phyloP scores from a whole-genome alignment of 2,797 vertebrate species.

The Gallinago nigripennis region DNA sequence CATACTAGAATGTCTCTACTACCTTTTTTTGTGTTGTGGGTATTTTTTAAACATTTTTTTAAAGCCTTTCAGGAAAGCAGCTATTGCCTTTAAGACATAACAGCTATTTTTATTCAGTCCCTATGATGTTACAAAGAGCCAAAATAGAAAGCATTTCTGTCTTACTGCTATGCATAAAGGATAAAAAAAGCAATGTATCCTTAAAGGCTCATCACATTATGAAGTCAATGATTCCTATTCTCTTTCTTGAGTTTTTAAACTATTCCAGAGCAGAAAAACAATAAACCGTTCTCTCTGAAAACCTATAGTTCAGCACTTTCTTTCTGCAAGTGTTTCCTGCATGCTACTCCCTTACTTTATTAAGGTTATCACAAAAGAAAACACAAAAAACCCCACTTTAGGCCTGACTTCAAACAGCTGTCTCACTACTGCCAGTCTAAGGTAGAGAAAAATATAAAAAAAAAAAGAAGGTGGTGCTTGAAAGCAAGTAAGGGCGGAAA shows the following conservation, averaged over 20 bases:
- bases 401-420: neutral
- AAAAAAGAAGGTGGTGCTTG: neutral
- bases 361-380: neutral
- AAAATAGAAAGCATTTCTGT: neutral
- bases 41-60: neutral
- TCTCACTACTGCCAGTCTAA: neutral
- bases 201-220: neutral
- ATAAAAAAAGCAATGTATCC: neutral
- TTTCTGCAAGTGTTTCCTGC: neutral
- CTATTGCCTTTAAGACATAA: neutral
- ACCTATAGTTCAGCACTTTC: neutral
- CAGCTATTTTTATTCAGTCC: neutral
- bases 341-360: neutral
- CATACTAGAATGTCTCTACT: neutral
- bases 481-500: neutral
- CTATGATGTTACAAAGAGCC: neutral
- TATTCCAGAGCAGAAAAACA: neutral
- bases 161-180: neutral
- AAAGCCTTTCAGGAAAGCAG: neutral
- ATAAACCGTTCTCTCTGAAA: neutral
- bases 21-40: neutral
- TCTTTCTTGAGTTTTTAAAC: neutral
- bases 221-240: neutral
- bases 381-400: neutral
- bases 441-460: rapidly evolving